Evolutionary conservation across 2,888 invertebrate genomes (phyloP).

Genomic region (Scaptomyza flava): DNA sequence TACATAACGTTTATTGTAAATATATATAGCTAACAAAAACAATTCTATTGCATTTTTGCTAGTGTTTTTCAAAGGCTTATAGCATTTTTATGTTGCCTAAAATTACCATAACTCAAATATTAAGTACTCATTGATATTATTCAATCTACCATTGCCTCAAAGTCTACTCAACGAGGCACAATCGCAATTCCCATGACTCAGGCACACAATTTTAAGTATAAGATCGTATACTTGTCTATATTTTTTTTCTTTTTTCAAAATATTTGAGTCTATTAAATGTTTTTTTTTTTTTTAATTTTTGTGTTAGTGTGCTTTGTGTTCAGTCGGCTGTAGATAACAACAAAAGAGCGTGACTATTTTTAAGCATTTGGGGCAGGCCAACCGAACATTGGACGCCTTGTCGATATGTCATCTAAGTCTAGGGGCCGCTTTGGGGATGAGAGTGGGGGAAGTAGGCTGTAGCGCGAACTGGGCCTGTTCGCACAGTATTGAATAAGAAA

Average conservation of each 20-base stretch:
- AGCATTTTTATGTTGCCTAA: slow-evolving; percentile 46
- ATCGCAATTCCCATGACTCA: slow-evolving; percentile 64
- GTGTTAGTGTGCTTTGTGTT: slow-evolving; percentile 41
- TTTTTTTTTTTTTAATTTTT: slow-evolving; percentile 23
- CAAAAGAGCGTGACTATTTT: slow-evolving; percentile 64
- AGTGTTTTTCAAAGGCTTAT: slow-evolving; percentile 29
- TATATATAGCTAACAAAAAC: no score
- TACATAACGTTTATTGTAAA: no score
- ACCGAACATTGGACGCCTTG: slow-evolving; percentile 52
- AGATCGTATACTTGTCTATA: background rate
- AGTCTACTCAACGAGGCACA: slow-evolving; percentile 31
- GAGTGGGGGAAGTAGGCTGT: background rate
- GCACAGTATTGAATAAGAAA: slow-evolving; percentile 57
- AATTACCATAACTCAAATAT: slow-evolving; percentile 58
- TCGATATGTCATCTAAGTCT: slow-evolving; percentile 55
- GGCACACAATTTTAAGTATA: slow-evolving; percentile 11
- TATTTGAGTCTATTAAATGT: slow-evolving; percentile 26
- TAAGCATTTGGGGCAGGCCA: slow-evolving; percentile 77
- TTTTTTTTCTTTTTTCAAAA: slow-evolving; percentile 13
- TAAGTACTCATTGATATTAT: slow-evolving; percentile 53
- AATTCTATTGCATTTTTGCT: background rate
- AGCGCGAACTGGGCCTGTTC: slow-evolving; percentile 23
- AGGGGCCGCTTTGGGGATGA: slow-evolving; percentile 6
- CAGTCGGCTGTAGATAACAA: slow-evolving; percentile 61
- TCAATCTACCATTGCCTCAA: slow-evolving; percentile 47